Evolutionary conservation across 53 echinoderm and acorn worm species (phyloP).

Genomic region (Temnopleurus reevesii): DNA sequence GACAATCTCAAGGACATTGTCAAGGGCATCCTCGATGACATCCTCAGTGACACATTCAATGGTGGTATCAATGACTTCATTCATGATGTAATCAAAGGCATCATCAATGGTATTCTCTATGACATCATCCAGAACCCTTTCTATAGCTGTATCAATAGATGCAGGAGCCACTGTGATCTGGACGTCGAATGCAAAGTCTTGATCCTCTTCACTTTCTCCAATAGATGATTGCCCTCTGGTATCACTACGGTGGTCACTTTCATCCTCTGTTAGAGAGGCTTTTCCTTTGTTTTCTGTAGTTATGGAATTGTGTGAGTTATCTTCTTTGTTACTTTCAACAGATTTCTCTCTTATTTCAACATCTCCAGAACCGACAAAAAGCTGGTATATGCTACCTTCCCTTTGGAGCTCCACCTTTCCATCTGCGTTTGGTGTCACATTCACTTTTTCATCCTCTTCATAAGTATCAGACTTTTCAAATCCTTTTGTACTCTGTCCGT

Average conservation of each 20-base stretch:
- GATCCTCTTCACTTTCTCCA: neutral
- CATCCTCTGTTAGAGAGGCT: neutral
- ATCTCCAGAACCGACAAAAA: neutral
- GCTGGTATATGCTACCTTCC: neutral
- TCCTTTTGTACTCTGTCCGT: neutral
- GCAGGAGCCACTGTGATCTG: neutral
- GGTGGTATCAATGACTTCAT: neutral
- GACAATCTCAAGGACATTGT: slow-evolving; percentile 4
- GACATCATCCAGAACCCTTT: neutral
- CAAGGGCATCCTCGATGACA: slow-evolving; percentile 14
- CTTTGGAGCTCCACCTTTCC: neutral
- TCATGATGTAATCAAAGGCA: neutral
- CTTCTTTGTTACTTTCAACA: neutral
- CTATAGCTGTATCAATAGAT: neutral
- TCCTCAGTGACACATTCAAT: neutral
- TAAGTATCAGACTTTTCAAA: neutral
- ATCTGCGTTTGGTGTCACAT: neutral
- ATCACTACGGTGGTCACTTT: neutral
- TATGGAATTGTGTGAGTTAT: neutral
- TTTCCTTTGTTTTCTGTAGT: neutral
- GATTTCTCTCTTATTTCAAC: neutral
- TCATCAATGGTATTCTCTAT: neutral
- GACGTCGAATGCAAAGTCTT: neutral
- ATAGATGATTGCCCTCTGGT: neutral
- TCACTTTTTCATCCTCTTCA: neutral